Evolutionary conservation across 1,140 invertebrate genomes (phyloP).

Genomic region (Lepidurus arcticus): DNA sequence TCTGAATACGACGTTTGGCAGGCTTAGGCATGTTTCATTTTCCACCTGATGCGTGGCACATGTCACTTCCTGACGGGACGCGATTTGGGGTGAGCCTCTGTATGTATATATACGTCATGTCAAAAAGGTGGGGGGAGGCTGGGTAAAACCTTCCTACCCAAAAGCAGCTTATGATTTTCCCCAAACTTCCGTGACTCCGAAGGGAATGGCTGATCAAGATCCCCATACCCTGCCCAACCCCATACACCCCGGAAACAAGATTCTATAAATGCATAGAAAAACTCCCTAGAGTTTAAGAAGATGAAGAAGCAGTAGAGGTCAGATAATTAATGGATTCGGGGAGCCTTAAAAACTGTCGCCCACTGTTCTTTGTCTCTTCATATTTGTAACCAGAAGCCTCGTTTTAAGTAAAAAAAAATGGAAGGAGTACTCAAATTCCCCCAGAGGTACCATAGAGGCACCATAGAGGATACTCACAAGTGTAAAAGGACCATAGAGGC

Average conservation of each 20-base stretch:
- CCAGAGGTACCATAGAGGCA: neutral
- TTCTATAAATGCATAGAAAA: neutral
- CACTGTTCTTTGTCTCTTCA: neutral
- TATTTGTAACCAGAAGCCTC: conserved; percentile 2
- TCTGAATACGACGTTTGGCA: neutral
- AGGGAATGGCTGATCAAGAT: neutral
- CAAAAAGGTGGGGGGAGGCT: neutral
- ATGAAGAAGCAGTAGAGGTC: neutral
- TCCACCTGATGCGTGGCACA: conserved; percentile 17
- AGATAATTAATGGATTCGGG: conserved; percentile 12
- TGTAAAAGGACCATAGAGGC: neutral
- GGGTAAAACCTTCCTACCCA: neutral
- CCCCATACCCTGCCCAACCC: neutral
- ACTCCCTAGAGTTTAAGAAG: neutral
- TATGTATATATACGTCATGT: neutral
- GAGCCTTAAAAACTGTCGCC: neutral
- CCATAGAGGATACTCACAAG: neutral
- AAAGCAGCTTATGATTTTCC: neutral
- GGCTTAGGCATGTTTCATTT: conserved; percentile 9
- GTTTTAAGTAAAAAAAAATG: neutral
- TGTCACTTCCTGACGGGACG: neutral
- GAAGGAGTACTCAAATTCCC: neutral
- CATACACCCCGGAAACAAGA: neutral
- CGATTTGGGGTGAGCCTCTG: neutral
- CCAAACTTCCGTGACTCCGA: neutral